Conservation (phyloP, 1,140 invertebrate species). For the Caenorhabditis remanei region DNA sequence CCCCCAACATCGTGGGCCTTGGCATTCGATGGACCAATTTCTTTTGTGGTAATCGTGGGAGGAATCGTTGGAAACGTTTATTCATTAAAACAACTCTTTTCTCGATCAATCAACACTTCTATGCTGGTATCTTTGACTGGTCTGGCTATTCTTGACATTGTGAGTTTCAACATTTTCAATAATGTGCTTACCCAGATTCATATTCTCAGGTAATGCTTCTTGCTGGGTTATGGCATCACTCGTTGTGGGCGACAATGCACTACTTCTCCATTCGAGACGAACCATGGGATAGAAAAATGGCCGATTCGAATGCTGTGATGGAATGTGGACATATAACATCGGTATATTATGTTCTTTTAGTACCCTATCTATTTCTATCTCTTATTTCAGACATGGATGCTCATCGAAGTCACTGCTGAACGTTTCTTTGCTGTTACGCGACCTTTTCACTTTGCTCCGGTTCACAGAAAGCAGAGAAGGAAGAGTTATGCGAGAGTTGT, state of each 20-base stretch:
- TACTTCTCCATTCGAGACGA: background rate
- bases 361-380: background rate
- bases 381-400: constrained; percentile 67
- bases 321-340: constrained; percentile 58
- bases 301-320: constrained; percentile 12
- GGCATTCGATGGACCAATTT: constrained; percentile 19
- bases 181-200: background rate
- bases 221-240: constrained; percentile 51
- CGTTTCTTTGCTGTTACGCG: constrained; percentile 66
- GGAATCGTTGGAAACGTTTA: constrained; percentile 58
- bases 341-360: background rate
- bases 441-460: constrained; percentile 60
- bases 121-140: constrained; percentile 55
- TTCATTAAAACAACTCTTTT: constrained; percentile 33
- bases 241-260: constrained; percentile 54
- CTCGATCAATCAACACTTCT: constrained; percentile 51
- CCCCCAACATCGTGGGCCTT: constrained; percentile 4
- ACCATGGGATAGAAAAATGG: constrained; percentile 50
- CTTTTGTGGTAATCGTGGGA: background rate
- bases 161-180: background rate
- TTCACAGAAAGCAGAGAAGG: constrained; percentile 53
- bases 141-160: constrained; percentile 57
- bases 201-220: constrained; percentile 24
- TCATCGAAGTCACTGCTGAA: constrained; percentile 66
- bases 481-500: constrained; percentile 52